Evolutionary conservation across 2,797 vertebrate genomes (phyloP).

Genomic region (Yasuhikotakia modesta): DNA sequence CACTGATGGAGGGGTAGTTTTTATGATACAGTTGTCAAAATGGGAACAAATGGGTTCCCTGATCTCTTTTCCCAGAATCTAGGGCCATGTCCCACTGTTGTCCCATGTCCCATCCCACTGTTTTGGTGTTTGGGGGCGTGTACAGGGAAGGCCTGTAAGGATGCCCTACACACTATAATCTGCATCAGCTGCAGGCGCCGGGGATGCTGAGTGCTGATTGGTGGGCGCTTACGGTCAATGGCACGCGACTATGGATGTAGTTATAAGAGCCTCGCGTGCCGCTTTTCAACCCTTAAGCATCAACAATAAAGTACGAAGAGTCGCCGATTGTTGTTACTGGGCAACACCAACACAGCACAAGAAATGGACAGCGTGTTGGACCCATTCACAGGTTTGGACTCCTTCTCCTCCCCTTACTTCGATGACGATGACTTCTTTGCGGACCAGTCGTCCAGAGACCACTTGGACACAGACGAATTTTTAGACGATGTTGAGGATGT

Average conservation of each 20-base stretch:
- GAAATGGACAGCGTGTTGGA: constrained; percentile 90
- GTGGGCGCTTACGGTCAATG: constrained; percentile 77
- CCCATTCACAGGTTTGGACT: constrained; percentile 87
- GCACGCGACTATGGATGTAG: constrained; percentile 91
- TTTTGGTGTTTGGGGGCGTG: constrained; percentile 56
- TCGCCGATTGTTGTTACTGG: constrained; percentile 59
- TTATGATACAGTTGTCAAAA: constrained; percentile 39
- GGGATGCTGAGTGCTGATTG: constrained; percentile 80
- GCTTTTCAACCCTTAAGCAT: constrained; percentile 67
- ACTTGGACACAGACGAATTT: constrained; percentile 84
- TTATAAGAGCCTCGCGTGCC: constrained; percentile 93
- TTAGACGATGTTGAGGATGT: constrained; percentile 85
- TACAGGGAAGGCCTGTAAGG: constrained; percentile 48
- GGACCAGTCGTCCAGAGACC: constrained; percentile 86
- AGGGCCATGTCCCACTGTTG: too few species aligned
- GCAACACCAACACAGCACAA: constrained; percentile 45
- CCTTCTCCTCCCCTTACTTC: constrained; percentile 90
- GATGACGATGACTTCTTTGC: constrained; percentile 94
- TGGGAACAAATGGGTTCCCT: too few species aligned
- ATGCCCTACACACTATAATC: constrained; percentile 67
- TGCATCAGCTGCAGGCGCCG: constrained; percentile 40
- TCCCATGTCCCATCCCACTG: constrained; percentile 33
- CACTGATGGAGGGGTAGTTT: too few species aligned
- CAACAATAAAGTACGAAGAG: constrained; percentile 53
- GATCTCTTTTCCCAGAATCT: too few species aligned